phyloP scores from a whole-genome alignment of 2,888 invertebrate genomes.

The Eupithecia exiguata region DNA sequence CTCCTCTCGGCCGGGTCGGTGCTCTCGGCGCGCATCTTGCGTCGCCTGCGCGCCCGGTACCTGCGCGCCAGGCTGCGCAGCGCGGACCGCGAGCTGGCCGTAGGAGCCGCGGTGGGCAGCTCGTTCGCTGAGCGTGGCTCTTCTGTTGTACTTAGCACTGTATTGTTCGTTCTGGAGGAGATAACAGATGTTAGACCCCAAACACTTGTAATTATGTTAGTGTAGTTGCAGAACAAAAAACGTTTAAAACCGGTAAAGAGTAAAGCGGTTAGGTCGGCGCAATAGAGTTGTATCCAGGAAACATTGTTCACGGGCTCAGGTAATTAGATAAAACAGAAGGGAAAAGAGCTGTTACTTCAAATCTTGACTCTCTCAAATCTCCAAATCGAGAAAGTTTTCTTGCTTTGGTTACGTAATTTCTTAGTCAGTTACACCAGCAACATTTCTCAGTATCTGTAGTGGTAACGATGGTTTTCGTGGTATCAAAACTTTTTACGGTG shows the following conservation, averaged over 20 bases:
- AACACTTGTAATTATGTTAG: neutral
- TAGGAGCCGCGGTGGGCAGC: conserved; percentile 86
- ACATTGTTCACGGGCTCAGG: neutral
- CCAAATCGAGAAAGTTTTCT: neutral
- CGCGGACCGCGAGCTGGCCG: conserved; percentile 84
- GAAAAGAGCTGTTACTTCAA: neutral
- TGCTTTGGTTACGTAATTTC: no score
- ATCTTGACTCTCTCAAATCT: neutral
- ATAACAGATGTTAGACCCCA: neutral
- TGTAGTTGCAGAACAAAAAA: neutral
- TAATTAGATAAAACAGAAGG: neutral
- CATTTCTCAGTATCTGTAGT: no score
- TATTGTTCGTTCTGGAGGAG: conserved; percentile 52
- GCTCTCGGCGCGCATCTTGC: conserved; percentile 75
- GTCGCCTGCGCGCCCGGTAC: conserved; percentile 81
- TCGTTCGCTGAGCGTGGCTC: conserved; percentile 83
- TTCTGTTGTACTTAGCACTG: conserved; percentile 71
- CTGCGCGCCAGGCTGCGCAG: conserved; percentile 88
- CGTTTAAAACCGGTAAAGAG: neutral
- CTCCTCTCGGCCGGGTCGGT: conserved; percentile 76
- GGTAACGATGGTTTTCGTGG: no score
- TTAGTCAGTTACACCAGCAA: no score
- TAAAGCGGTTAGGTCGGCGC: neutral
- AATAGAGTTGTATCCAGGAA: neutral
- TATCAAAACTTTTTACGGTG: no score